phyloP scores from a whole-genome alignment of 2,113 vertebrate genomes.

The Andinoacara biseriatus region DNA sequence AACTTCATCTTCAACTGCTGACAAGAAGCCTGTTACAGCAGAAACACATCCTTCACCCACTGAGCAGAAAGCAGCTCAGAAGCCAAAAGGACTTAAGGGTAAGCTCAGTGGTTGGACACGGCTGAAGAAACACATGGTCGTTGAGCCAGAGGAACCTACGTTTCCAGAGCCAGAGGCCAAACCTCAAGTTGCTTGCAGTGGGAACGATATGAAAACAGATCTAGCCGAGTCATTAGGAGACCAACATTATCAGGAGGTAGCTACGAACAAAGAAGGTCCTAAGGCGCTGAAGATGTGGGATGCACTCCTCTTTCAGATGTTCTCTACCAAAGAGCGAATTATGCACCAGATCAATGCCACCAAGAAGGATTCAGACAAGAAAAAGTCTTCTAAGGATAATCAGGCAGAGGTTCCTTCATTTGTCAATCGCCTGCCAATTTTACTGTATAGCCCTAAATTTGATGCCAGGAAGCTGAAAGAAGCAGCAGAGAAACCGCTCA shows the following conservation, averaged over 20 bases:
- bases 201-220: constrained; percentile 18
- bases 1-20: constrained; percentile 72
- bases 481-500: constrained; percentile 82
- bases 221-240: background rate
- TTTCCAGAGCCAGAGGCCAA: constrained; percentile 66
- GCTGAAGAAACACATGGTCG: constrained; percentile 89
- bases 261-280: constrained; percentile 62
- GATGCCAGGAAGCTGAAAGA: constrained; percentile 92
- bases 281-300: constrained; percentile 91
- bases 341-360: constrained; percentile 72
- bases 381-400: constrained; percentile 54
- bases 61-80: constrained; percentile 54
- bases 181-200: constrained; percentile 31
- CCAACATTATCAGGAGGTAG: constrained; percentile 54
- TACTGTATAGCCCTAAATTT: constrained; percentile 89
- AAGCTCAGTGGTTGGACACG: constrained; percentile 86
- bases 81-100: constrained; percentile 74
- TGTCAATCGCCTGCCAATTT: constrained; percentile 81
- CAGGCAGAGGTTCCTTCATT: constrained; percentile 73
- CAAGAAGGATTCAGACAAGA: constrained; percentile 66
- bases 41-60: background rate
- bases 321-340: constrained; percentile 79
- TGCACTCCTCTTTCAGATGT: constrained; percentile 89
- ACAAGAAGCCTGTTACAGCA: constrained; percentile 30
- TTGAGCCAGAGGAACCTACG: constrained; percentile 78